Base-by-base conservation (phyloP, 1,140 invertebrate species). In the Rhysida immarginata region DNA sequence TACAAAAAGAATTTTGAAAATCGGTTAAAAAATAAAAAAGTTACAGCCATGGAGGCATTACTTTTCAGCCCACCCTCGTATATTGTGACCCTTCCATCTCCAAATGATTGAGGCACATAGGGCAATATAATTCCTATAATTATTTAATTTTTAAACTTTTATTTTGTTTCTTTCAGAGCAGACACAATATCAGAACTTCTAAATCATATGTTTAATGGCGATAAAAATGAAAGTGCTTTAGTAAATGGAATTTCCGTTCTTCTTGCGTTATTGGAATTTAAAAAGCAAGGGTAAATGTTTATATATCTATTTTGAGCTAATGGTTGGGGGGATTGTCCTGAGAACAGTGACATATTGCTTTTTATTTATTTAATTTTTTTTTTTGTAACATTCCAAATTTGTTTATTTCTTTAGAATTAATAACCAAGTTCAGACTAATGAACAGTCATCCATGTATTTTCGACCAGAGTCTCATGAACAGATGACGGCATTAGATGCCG, bases 161-260 rank as follows among this genome's bases (percentile, higher is more conserved):
- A 20, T 52, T 59, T 57, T 63, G 25, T 53, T 59, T 35, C 56
- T 53, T 53, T 60, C 66, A 84, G 82, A 61, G 71, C 77, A 58
- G 78, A 81, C 63, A 81, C 77, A 59, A 74, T 84, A 26, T 66
- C 71, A 55, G 71, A 81, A 62, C 70, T 88, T 60, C 69, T 89
- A 64, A 76, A 79, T 64, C 79, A 83, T 66, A 83, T 88, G 69
- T 77, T 87, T 59, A 71, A 73, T 59, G 75, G 74, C 62, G 77
- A 80, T 61, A 78, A 78, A 57, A 75, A 68, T 61, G 84, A 88
- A 73, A 84, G 79, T 67, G 79, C 80, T 64, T 80, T 88, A 64
- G 77, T 85, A 51, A 82, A 82, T 71, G 85, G 85, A 64, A 81
- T 89, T 65, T 76, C 78, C 71, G 80, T 88, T 67, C 76, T 88